Base-by-base conservation (phyloP, 2,797 vertebrate species). In the Sebastes trivittatus region DNA sequence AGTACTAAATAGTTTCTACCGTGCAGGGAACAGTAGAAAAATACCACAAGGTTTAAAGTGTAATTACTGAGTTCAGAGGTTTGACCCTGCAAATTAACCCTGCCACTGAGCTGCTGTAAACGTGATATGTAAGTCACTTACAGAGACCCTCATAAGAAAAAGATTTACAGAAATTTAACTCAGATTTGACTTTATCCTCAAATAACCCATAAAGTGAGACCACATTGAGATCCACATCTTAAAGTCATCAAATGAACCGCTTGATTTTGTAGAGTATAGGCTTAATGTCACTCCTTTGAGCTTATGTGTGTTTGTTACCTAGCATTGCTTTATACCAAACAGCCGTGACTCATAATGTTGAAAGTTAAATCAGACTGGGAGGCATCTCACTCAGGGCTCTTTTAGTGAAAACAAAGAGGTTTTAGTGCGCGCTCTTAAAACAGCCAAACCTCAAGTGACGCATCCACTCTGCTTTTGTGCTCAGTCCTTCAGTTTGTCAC, bases 401-500 rank as follows among this genome's bases (percentile, higher is more conserved):
- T 70, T 63, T 2, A 54, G 29, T 46, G 64, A 69, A 89, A 90
- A 92, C 91, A 92, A 91, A 90, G 59, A 30, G 52, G 20, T 85
- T 92, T 93, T 90, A 89, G 20, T 85, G 75, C 18, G 10, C 9
- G 13, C 82, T 87, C 81, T 86, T 88, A 89, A 91, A 91, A 81
- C 72, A 71, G 75, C 58, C 58, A 2, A 84, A 81, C 62, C 56
- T 82, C 73, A 60, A 88, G 83, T 81, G 88, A 88, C 68, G 84
- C 83, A 80, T 81, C 69, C 76, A 58, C 69, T 83, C 70, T 72
- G 87, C 88, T 88, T 95, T 95, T 95, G 90, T 94, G 87, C 77
- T 89, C 74, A 36, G 75, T 77, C 82, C 84, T 91, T 87, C 85
- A 89, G 87, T 86, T 93, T 83, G 88, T 88, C 89, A 93, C 93